A percentile compares a stretch with the other conserved stretches of the same genome.
Conservation (phyloP, 2,888 invertebrate genomes). For the Dorcus hopei region DNA sequence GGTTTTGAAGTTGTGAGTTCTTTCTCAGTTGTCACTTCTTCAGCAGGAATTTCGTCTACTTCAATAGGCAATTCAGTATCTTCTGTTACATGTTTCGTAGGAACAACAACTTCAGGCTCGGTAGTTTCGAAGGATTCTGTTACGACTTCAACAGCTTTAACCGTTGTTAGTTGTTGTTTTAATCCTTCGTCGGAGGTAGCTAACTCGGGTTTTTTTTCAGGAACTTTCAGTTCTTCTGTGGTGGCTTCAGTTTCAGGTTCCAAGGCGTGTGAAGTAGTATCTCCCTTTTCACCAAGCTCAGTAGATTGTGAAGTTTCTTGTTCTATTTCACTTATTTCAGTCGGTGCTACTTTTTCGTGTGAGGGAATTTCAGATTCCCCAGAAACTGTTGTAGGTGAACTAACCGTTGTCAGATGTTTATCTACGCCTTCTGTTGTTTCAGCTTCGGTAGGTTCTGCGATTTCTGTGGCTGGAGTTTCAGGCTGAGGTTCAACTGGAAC, state of each 20-base stretch:
- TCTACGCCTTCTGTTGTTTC: not conserved
- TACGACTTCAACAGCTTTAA: not conserved
- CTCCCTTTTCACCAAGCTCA: not conserved
- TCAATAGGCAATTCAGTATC: constrained; percentile 2
- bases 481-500: constrained; percentile 24
- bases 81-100: constrained; percentile 13
- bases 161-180: not conserved
- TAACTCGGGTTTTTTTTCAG: not conserved
- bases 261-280: constrained; percentile 9
- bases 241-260: not conserved
- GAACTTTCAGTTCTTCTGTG: not conserved
- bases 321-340: not conserved
- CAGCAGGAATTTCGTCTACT: not conserved
- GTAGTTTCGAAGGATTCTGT: not conserved
- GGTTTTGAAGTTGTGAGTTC: constrained; percentile 9
- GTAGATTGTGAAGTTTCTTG: not conserved
- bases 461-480: not conserved
- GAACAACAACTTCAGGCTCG: constrained; percentile 20
- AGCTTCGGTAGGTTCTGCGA: constrained; percentile 5
- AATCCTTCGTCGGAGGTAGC: not conserved
- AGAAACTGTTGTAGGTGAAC: not conserved
- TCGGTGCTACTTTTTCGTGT: not conserved
- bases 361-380: not conserved
- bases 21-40: constrained; percentile 13
- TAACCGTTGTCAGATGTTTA: not conserved